Evolutionary conservation across 2,888 invertebrate genomes (phyloP).

Genomic region (Drosophila acutilabella): DNA sequence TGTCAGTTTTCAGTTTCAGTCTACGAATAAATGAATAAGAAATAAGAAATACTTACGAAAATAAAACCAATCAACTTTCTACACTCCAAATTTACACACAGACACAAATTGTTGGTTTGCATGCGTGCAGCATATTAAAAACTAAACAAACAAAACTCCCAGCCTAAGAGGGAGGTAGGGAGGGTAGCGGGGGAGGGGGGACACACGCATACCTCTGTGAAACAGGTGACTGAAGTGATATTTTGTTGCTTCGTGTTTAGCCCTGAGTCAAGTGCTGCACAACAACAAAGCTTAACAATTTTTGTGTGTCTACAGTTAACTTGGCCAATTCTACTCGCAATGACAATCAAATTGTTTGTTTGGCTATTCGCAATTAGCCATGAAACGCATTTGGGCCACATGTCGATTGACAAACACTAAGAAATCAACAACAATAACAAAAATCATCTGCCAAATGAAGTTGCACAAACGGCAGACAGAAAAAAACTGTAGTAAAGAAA

Average conservation of each 20-base stretch:
- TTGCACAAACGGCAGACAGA: conserved; percentile 30
- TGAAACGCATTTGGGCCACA: conserved; percentile 65
- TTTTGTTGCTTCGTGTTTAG: conserved; percentile 43
- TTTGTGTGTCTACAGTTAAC: conserved; percentile 13
- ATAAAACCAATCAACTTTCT: conserved; percentile 77
- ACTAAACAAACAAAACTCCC: conserved; percentile 39
- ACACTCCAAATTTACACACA: conserved; percentile 62
- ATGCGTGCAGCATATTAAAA: conserved; percentile 82
- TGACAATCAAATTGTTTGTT: conserved; percentile 69
- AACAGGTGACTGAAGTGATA: conserved; percentile 53
- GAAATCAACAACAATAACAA: conserved; percentile 8
- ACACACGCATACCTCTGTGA: neutral
- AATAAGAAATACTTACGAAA: conserved; percentile 29
- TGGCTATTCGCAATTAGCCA: conserved; percentile 64
- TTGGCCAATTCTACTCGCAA: conserved; percentile 67
- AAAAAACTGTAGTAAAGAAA: no score
- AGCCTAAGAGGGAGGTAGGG: conserved; percentile 50
- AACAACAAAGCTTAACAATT: conserved; percentile 32
- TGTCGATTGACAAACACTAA: conserved; percentile 34
- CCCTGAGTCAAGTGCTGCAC: conserved; percentile 42
- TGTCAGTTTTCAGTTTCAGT: conserved; percentile 21
- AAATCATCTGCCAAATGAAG: conserved; percentile 48
- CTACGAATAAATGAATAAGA: conserved; percentile 33
- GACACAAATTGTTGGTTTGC: conserved; percentile 75
- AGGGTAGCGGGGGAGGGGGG: neutral